A percentile compares a stretch with the other conserved stretches of the same genome.
phyloP scores from a whole-genome alignment of 2,888 invertebrate species.

The Pandemis corylana region DNA sequence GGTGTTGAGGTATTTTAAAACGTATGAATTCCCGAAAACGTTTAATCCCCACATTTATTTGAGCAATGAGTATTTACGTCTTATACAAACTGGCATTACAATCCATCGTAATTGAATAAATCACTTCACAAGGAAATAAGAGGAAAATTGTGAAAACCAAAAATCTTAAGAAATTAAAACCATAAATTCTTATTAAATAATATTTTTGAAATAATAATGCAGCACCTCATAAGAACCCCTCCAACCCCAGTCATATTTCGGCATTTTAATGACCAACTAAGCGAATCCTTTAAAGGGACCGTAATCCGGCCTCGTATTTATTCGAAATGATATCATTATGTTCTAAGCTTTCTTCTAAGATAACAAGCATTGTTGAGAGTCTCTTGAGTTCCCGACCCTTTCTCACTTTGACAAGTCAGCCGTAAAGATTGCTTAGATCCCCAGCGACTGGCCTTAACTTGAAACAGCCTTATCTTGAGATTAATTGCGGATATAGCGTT shows the following conservation, averaged over 20 bases:
- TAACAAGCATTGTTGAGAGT: slow-evolving; percentile 85
- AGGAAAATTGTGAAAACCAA: too few species aligned
- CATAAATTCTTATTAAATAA: too few species aligned
- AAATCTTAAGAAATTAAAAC: too few species aligned
- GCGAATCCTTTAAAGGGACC: slow-evolving; percentile 32
- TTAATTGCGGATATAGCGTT: slow-evolving; percentile 83
- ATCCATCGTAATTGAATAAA: too few species aligned
- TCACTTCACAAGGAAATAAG: too few species aligned
- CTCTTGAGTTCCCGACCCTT: slow-evolving; percentile 82
- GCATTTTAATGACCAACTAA: slow-evolving; percentile 28
- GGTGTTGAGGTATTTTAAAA: too few species aligned
- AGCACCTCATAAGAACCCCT: background rate
- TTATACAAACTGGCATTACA: too few species aligned
- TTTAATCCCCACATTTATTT: too few species aligned
- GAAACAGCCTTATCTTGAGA: slow-evolving; percentile 81
- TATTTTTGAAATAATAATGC: background rate
- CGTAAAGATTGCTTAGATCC: slow-evolving; percentile 85
- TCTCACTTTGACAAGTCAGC: slow-evolving; percentile 84
- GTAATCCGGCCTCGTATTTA: slow-evolving; percentile 53
- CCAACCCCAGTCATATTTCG: background rate
- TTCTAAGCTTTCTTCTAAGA: slow-evolving; percentile 81
- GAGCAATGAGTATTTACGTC: too few species aligned
- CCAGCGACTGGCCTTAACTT: slow-evolving; percentile 79
- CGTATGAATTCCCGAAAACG: too few species aligned
- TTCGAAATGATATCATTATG: slow-evolving; percentile 82